A percentile compares a stretch with the other conserved stretches of the same genome.
phyloP scores from a whole-genome alignment of 2,113 vertebrate genomes.

The Rhinoderma darwinii region DNA sequence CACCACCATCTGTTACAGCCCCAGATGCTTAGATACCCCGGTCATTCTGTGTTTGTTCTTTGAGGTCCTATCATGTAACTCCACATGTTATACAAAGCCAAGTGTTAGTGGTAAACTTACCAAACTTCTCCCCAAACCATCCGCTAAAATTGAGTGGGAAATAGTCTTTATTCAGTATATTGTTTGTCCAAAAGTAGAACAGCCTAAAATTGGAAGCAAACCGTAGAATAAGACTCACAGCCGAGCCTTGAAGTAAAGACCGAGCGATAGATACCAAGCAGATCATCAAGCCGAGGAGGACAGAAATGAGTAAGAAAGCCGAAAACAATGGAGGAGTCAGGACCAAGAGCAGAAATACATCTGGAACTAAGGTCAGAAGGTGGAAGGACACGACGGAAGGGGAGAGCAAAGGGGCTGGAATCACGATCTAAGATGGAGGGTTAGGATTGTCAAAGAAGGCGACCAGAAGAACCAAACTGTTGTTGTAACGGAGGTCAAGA shows the following conservation, averaged over 20 bases:
- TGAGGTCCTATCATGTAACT: background rate
- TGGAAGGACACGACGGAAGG: background rate
- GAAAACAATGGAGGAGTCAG: background rate
- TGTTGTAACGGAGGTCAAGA: no score
- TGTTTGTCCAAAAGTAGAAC: no score
- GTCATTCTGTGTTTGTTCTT: background rate
- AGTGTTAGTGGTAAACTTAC: no score
- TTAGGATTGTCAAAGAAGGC: no score
- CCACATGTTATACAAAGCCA: no score
- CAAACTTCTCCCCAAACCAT: no score
- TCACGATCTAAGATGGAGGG: background rate
- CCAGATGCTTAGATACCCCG: background rate
- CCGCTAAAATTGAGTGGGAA: no score
- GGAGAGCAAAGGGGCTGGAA: background rate
- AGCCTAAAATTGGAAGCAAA: background rate
- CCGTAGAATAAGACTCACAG: background rate
- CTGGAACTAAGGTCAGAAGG: background rate
- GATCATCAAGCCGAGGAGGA: background rate
- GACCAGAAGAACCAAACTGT: no score
- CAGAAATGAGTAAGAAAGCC: background rate
- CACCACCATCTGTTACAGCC: background rate
- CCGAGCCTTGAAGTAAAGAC: background rate
- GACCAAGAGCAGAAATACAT: background rate
- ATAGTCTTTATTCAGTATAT: no score
- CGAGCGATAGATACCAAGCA: background rate